These are phyloP conservation scores for Scomber colias DNA, from an alignment of 2,113 vertebrate species.

Conservation along the genomic window DNA sequence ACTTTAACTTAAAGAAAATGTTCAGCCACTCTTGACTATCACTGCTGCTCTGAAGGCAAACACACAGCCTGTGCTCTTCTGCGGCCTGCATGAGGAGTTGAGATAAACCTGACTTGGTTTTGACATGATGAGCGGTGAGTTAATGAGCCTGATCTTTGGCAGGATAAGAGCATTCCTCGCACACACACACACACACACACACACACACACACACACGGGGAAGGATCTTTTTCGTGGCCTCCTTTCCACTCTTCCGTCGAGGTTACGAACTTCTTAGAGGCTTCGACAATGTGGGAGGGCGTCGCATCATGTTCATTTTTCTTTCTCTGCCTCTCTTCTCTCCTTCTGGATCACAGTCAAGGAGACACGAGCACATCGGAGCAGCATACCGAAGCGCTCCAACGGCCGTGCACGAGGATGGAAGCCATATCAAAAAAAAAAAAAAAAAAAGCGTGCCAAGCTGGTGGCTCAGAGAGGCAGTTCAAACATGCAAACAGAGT, in stretches of 20 bases:
- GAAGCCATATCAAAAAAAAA: constrained; percentile 4
- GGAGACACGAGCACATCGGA: neutral
- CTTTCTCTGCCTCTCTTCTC: constrained; percentile 6
- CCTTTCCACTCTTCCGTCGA: constrained; percentile 20
- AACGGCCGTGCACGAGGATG: constrained; percentile 34
- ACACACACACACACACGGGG: constrained; percentile 35
- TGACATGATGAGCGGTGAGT: constrained; percentile 67
- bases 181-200: constrained; percentile 40
- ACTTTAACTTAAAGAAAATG: constrained; percentile 69
- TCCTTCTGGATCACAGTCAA: constrained; percentile 17
- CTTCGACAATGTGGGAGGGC: constrained; percentile 20
- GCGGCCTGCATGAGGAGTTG: constrained; percentile 30
- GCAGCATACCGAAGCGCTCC: neutral
- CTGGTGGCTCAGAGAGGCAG: constrained; percentile 32
- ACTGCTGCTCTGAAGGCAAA: constrained; percentile 45
- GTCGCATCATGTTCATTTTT: neutral
- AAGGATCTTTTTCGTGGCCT: constrained; percentile 37
- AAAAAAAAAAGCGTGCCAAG: constrained; percentile 26
- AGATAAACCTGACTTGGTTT: constrained; percentile 67
- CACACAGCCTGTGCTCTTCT: constrained; percentile 37
- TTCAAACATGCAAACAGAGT: constrained; percentile 51
- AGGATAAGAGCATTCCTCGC: constrained; percentile 65
- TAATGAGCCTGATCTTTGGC: constrained; percentile 61
- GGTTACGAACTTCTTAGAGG: constrained; percentile 57
- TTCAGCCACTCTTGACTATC: constrained; percentile 60